phyloP scores from a whole-genome alignment of 2,888 invertebrate genomes.

The Metacarcinus magister region DNA sequence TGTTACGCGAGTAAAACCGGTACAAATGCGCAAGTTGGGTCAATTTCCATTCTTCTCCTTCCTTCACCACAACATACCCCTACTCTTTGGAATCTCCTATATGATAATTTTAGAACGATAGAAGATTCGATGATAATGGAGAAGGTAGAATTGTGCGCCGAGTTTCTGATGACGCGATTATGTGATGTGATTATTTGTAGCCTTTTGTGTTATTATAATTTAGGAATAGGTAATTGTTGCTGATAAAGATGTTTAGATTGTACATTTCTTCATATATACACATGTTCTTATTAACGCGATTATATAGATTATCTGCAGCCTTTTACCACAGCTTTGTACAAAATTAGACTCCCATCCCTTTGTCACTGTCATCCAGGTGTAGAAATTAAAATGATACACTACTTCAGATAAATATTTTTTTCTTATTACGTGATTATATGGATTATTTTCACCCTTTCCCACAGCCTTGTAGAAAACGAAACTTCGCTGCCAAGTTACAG shows the following conservation, averaged over 20 bases:
- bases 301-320: too few species aligned
- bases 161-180: too few species aligned
- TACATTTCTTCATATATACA: too few species aligned
- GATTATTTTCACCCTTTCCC: background rate
- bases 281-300: too few species aligned
- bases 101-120: background rate
- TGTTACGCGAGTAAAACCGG: background rate
- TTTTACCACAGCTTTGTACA: too few species aligned
- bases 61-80: background rate
- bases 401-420: background rate
- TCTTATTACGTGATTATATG: background rate
- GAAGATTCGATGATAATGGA: background rate
- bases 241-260: too few species aligned
- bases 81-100: background rate
- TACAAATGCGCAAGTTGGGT: background rate
- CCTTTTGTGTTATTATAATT: too few species aligned
- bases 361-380: too few species aligned
- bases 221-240: too few species aligned
- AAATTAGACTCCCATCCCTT: too few species aligned
- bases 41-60: background rate
- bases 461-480: conserved; percentile 6
- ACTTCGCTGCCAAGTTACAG: background rate
- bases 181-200: too few species aligned
- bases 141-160: too few species aligned
- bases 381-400: background rate